Conservation (phyloP, 2,888 invertebrate genomes). For the Thyatira batis region DNA sequence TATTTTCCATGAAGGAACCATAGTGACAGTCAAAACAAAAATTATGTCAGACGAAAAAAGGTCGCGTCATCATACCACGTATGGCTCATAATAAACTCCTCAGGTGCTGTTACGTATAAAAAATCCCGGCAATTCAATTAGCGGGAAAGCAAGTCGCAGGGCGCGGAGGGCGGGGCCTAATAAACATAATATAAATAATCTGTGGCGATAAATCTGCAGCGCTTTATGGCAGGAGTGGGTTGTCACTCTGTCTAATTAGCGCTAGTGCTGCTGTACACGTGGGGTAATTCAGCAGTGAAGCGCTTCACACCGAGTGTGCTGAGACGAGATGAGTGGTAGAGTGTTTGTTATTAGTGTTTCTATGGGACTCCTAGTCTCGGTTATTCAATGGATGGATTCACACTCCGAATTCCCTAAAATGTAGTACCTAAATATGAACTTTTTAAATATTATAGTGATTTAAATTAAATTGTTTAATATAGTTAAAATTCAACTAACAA, state of each 20-base stretch:
- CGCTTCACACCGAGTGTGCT: slow-evolving; percentile 20
- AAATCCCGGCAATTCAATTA: slow-evolving; percentile 81
- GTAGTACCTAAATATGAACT: no score
- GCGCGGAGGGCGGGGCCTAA: slow-evolving; percentile 72
- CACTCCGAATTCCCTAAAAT: no score
- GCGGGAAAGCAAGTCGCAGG: slow-evolving; percentile 67
- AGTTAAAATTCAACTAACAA: background rate
- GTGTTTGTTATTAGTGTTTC: background rate
- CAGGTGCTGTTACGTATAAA: slow-evolving; percentile 71
- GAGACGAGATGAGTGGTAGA: background rate
- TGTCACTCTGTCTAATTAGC: slow-evolving; percentile 81
- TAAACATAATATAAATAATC: slow-evolving; percentile 83
- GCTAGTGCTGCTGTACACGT: slow-evolving; percentile 63
- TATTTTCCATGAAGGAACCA: background rate
- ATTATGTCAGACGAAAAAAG: background rate
- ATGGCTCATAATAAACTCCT: slow-evolving; percentile 36
- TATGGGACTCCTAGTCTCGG: no score
- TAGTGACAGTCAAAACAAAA: background rate
- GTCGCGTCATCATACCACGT: slow-evolving; percentile 6
- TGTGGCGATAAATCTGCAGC: slow-evolving; percentile 80
- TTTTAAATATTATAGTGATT: no score
- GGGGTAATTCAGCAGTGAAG: slow-evolving; percentile 39
- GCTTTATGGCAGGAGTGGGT: slow-evolving; percentile 82
- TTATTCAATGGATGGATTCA: no score
- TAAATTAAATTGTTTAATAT: no score